Base-by-base conservation (phyloP, 2,113 vertebrate species). In the Mesocricetus auratus region DNA sequence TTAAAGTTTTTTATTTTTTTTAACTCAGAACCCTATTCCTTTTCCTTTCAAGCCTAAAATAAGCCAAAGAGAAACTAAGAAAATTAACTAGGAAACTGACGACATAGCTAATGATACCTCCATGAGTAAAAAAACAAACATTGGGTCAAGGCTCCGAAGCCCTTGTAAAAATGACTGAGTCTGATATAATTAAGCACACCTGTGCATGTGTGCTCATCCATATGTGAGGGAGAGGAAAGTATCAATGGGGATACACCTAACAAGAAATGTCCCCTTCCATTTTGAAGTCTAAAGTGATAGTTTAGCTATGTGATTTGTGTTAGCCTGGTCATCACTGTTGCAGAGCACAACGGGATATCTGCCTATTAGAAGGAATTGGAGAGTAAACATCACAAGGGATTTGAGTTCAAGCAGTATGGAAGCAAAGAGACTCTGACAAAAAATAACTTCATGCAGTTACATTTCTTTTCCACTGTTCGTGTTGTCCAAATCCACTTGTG, bases 221-320 rank as follows among this genome's bases (percentile, higher is more conserved):
- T n/a, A 24, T 39, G 16, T 12, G 31, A 68, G 26, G 17, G 60
- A 75, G 31, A 98, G 94, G 75, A 71, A 74, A 47, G 94, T 77
- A 75, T 39, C 91, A 74, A 83, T 39, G 4, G 4, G n/a, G 45
- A 11, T 10, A n/a, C 11, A 33, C 50, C 66, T 73, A 31, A 75
- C 6, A 68, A 73, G 82, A 93, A 87, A 83, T 13, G 69, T n/a
- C 11, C 45, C 69, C 79, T 95, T 93, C 33, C 29, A 90, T 88
- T 96, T 92, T 71, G 2, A 82, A 53, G 29, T 39, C 53, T 58
- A 31, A 92, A 66, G 26, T 64, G 39, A 78, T 93, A 77, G 71
- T 73, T 93, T 73, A 42, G 26, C 47, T 77, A 42, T 62, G 47
- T 45, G 12, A 79, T 89, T 93, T 88, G 92, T 15, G 39, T 47